Evolutionary conservation across 2,888 invertebrate species (phyloP).

Genomic region (Eulithis testata): DNA sequence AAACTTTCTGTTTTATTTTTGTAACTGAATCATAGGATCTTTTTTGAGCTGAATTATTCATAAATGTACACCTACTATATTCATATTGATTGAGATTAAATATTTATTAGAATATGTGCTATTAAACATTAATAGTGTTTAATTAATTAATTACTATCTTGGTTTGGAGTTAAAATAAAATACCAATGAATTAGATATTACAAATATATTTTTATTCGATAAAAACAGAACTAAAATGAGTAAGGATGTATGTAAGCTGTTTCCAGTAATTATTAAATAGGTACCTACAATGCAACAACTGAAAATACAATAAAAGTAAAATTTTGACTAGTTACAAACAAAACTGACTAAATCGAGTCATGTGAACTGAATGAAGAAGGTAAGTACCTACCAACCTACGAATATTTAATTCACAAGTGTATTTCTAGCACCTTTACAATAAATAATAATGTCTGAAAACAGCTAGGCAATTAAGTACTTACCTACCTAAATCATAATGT

Average conservation of each 20-base stretch:
- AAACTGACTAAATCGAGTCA: constrained; percentile 44
- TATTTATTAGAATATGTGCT: too few species aligned
- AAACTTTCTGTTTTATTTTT: too few species aligned
- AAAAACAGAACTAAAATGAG: constrained; percentile 76
- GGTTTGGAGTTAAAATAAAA: constrained; percentile 39
- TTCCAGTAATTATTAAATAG: constrained; percentile 63
- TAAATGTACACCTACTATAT: too few species aligned
- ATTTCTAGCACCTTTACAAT: constrained; percentile 66
- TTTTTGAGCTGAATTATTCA: too few species aligned
- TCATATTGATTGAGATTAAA: too few species aligned
- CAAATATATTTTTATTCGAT: constrained; percentile 81
- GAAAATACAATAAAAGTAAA: constrained; percentile 52
- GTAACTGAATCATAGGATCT: too few species aligned
- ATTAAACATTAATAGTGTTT: too few species aligned
- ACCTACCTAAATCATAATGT: neutral
- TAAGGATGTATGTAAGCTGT: constrained; percentile 70
- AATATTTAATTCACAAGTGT: constrained; percentile 34
- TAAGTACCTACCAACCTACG: constrained; percentile 13
- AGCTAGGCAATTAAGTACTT: constrained; percentile 26
- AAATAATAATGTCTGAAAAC: constrained; percentile 34
- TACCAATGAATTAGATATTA: constrained; percentile 70
- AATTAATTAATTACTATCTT: neutral
- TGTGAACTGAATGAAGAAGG: constrained; percentile 37
- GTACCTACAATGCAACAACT: constrained; percentile 47
- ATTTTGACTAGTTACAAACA: constrained; percentile 80